Evolutionary conservation across 2,113 vertebrate species (phyloP), one percentile per base, ranked within the genome.

Genomic region (Myrmecophaga tridactyla): DNA sequence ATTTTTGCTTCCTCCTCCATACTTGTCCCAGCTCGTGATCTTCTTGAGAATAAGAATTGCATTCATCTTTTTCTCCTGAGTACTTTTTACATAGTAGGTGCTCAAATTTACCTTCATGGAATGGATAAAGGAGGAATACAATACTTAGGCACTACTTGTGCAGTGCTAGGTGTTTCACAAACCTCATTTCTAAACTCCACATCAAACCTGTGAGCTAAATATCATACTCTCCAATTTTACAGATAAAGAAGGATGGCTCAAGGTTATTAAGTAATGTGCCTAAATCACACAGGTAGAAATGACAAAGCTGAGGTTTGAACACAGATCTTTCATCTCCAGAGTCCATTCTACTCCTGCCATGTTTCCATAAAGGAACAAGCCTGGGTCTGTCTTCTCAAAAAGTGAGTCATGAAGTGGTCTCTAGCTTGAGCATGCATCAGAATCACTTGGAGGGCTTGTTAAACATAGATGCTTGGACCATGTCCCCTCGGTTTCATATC

Each of bases 381-480:
- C 58, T 7, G 10, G 29, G 29, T 18, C 36, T 51, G 34, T 18
- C 36, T 51, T 41, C 75, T 51, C 41, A 31, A 70, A n/a, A 41
- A n/a, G 41, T 8, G 51, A 60, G 41, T 14, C 1, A 6, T 27
- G 70, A 5, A 4, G 75, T 72, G 9, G 5, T 39, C 80, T 21
- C n/a, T 78, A 31, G 23, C 23, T 17, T 8, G 23, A 0, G 7
- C 14, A 12, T 0, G 23, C n/a, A 60, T 27, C 20, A 1, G 20
- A 51, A n/a, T 11, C 1, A 17, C 72, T 17, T 12, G 48, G 21
- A 51, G 56, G 41, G 29, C 25, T n/a, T 41, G 20, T 41, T 21
- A 23, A 20, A 34, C n/a, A 14, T 1, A 9, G 70, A 53, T 9
- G 7, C 15, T 17, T 34, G 31, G 65, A n/a, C 20, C 2, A 20